Evolutionary conservation across 2,888 invertebrate species (phyloP).

Genomic region (Molorchus minor): DNA sequence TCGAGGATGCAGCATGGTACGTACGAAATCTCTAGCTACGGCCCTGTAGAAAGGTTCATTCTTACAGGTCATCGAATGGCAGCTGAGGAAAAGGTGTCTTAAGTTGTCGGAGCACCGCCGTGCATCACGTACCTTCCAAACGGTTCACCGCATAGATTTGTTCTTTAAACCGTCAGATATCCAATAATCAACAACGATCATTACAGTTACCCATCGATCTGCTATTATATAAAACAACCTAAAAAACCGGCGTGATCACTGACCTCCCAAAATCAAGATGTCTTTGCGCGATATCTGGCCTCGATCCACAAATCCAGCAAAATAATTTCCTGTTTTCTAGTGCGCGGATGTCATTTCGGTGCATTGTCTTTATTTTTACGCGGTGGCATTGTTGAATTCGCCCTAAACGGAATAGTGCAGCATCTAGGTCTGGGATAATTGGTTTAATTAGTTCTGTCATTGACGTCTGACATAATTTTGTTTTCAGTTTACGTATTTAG

Average conservation of each 20-base stretch:
- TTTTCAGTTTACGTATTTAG: no score
- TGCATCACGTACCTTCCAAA: slow-evolving; percentile 12
- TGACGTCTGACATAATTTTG: slow-evolving; percentile 7
- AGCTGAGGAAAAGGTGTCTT: slow-evolving; percentile 25
- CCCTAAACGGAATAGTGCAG: slow-evolving; percentile 6
- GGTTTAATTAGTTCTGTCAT: slow-evolving; percentile 14
- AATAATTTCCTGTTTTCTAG: not conserved
- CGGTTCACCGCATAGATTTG: no score
- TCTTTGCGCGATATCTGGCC: no score
- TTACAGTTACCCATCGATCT: no score
- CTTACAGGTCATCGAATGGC: slow-evolving; percentile 25
- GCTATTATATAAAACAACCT: no score
- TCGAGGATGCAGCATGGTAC: not conserved
- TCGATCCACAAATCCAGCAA: no score
- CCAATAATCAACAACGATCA: no score
- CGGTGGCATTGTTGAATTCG: not conserved
- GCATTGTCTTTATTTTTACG: slow-evolving; percentile 4
- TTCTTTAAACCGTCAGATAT: no score
- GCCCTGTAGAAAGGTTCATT: slow-evolving; percentile 15
- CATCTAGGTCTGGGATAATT: slow-evolving; percentile 6
- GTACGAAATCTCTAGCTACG: not conserved
- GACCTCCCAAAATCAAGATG: no score
- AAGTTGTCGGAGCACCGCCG: slow-evolving; percentile 14
- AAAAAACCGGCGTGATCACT: no score
- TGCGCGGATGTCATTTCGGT: not conserved